These are phyloP conservation scores for Discoglossus pictus DNA, from an alignment of 2,797 vertebrate genomes.

Conservation along the genomic window DNA sequence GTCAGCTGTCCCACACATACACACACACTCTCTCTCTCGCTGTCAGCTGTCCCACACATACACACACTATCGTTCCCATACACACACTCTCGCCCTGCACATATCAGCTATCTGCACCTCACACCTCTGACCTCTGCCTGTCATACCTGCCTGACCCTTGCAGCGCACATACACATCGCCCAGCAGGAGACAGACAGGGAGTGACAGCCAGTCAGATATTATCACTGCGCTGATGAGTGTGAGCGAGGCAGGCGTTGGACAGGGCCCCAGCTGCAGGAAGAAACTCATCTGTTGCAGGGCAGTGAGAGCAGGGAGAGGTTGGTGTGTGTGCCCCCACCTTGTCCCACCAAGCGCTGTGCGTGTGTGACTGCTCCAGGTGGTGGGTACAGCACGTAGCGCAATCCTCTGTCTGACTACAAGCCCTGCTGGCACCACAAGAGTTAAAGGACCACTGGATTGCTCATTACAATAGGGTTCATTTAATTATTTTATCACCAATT, in stretches of 20 bases:
- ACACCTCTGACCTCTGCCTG: slow-evolving; percentile 21
- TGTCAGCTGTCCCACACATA: too few species aligned
- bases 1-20: too few species aligned
- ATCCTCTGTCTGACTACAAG: too few species aligned
- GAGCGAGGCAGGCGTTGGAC: slow-evolving; percentile 26
- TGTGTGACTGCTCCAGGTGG: too few species aligned
- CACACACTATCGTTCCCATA: background rate
- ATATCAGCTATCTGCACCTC: slow-evolving; percentile 13
- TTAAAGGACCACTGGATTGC: too few species aligned
- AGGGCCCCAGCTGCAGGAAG: slow-evolving; percentile 46
- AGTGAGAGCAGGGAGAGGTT: slow-evolving; percentile 34
- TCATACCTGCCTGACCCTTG: slow-evolving; percentile 23
- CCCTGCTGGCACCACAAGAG: too few species aligned
- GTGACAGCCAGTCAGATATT: slow-evolving; percentile 44
- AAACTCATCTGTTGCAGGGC: slow-evolving; percentile 47
- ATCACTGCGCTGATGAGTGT: slow-evolving; percentile 37
- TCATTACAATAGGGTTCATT: too few species aligned
- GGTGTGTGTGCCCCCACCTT: too few species aligned
- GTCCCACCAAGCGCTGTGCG: too few species aligned
- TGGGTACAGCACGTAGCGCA: too few species aligned
- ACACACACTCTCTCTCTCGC: too few species aligned
- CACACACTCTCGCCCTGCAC: background rate
- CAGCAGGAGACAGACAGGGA: slow-evolving; percentile 33
- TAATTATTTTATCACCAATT: too few species aligned
- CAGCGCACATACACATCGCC: slow-evolving; percentile 19